Conservation (phyloP, 2,113 vertebrate species). For the Ptilorrhoa leucosticta region DNA sequence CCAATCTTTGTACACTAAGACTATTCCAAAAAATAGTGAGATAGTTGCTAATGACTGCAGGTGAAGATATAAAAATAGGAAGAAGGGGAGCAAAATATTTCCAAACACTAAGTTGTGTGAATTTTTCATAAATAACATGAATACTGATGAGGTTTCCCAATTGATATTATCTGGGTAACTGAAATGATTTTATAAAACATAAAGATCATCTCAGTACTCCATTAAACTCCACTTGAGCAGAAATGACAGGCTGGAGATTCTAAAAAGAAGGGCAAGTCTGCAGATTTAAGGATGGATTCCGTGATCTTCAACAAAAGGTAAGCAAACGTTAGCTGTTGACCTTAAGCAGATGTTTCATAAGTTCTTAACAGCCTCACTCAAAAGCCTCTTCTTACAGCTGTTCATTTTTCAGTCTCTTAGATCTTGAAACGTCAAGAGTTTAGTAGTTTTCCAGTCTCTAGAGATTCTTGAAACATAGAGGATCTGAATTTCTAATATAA, state of each 20-base stretch:
- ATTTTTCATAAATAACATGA: not conserved
- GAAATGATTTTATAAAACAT: not conserved
- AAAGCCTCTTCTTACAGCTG: not conserved
- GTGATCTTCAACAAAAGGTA: not conserved
- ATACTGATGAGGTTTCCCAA: not conserved
- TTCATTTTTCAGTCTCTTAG: conserved; percentile 21
- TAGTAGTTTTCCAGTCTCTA: not conserved
- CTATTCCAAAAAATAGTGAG: not conserved
- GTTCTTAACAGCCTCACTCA: not conserved
- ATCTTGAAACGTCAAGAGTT: conserved; percentile 31
- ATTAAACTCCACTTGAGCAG: not conserved
- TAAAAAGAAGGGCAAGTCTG: not conserved
- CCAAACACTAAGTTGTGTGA: not conserved
- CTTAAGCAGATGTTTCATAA: conserved; percentile 6
- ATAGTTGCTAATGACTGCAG: not conserved
- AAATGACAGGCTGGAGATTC: not conserved
- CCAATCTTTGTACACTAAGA: not conserved
- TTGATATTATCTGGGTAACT: not conserved
- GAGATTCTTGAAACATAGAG: not conserved
- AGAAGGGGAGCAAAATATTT: not conserved
- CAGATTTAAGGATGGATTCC: not conserved
- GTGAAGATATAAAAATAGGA: not conserved
- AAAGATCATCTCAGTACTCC: not conserved
- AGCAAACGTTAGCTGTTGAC: not conserved
- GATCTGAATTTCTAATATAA: not conserved